Evolutionary conservation across 2,113 vertebrate species (phyloP), one percentile per base, ranked within the genome.

Genomic region (Muscicapa adusta): DNA sequence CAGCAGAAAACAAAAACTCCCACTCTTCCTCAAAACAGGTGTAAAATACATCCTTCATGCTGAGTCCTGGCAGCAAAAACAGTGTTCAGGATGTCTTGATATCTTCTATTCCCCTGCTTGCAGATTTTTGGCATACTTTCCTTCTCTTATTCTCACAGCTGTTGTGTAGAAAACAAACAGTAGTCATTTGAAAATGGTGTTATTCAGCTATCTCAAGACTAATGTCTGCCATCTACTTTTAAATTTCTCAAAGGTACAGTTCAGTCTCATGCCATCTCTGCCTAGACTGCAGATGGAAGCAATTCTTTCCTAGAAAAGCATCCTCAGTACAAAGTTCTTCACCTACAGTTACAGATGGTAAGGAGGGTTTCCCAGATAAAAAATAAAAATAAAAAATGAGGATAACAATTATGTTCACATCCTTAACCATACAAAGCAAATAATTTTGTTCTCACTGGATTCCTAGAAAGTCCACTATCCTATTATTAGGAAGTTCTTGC

Each of bases 111-210:
- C 82, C 82, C 42, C 63, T 85, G 29, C 45, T 88, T 79, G 62
- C 24, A 79, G 81, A 79, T 45, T 58, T 72, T 61, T 91, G 82
- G 82, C 88, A 88, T 58, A 14, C 29, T 67, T 82, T 83, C 34
- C 25, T 82, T 83, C 62, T 24, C 62, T 85, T 93, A 57, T 88
- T 94, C 81, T 93, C 88, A 82, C 67, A 88, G 62, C 58, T 94
- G 67, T 57, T 89, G 40, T 70, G 50, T 90, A 83, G 71, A 93
- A 96, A 94, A 90, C 80, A 85, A 91, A 68, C 50, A 79, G 63
- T 57, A 91, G 86, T 75, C n/a, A 57, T 82, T 85, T 77, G 65
- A 74, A 91, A 65, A 33, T 66, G 19, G 20, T 50, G 48, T 57
- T 91, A 48, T 68, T 85, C 58, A 76, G 54, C 71, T 72, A 43